phyloP scores from a whole-genome alignment of 1,140 invertebrate species.

The Zaprionus camerounensis region DNA sequence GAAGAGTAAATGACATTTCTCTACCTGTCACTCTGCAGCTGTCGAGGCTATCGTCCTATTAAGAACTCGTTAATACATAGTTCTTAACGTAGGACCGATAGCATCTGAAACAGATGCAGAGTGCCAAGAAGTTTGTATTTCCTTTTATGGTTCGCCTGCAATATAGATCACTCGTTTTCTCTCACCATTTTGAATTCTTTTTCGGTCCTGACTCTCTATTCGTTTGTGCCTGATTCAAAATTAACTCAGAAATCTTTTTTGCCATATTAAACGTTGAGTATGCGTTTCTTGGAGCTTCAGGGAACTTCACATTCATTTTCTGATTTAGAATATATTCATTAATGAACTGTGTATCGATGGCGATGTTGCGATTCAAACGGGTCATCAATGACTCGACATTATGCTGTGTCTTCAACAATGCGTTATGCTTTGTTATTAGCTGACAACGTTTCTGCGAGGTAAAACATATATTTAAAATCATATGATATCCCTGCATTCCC shows the following conservation, averaged over 20 bases:
- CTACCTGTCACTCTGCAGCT: neutral
- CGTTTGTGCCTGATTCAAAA: too few species aligned
- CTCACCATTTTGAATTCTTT: too few species aligned
- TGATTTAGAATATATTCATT: neutral
- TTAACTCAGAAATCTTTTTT: too few species aligned
- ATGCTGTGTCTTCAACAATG: neutral
- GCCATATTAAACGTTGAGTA: too few species aligned
- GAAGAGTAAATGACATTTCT: neutral
- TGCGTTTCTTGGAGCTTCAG: too few species aligned
- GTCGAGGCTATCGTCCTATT: neutral
- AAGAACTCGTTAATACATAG: neutral
- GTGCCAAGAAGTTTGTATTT: too few species aligned
- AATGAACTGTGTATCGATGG: neutral
- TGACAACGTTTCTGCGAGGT: neutral
- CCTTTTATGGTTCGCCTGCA: too few species aligned
- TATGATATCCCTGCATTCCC: neutral
- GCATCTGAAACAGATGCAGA: neutral
- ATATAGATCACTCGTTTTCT: too few species aligned
- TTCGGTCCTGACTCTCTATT: too few species aligned
- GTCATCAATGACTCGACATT: neutral
- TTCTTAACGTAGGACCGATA: neutral
- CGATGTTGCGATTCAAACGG: neutral
- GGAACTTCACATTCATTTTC: neutral
- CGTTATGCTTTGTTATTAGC: neutral
- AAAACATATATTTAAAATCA: neutral